Conservation (phyloP, 1,140 invertebrate species). For the Kradibia gibbosae region DNA sequence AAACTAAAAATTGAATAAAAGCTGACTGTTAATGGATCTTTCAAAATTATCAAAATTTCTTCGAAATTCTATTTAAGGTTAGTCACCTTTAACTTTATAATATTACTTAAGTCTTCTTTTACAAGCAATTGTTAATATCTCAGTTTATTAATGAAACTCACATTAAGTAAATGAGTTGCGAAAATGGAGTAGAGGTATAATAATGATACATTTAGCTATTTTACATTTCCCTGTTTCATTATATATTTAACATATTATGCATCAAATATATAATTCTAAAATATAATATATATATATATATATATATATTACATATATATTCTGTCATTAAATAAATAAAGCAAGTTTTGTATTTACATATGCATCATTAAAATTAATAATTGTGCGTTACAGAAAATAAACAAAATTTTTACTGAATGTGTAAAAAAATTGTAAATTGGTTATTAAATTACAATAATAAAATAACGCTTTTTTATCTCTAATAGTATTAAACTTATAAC, state of each 20-base stretch:
- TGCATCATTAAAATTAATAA: too few relatives aligned
- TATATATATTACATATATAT: too few relatives aligned
- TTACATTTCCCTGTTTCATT: neutral
- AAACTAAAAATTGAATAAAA: too few relatives aligned
- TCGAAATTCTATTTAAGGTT: neutral
- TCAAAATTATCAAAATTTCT: too few relatives aligned
- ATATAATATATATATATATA: too few relatives aligned
- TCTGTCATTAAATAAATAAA: neutral
- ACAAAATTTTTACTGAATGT: too few relatives aligned
- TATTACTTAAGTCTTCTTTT: neutral
- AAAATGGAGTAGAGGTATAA: neutral
- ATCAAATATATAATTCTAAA: neutral
- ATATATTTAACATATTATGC: neutral
- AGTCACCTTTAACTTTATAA: neutral
- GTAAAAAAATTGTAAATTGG: too few relatives aligned
- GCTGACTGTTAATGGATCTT: too few relatives aligned
- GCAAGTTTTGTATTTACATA: neutral
- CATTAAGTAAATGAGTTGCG: neutral
- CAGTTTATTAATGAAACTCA: neutral
- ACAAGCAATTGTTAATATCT: neutral
- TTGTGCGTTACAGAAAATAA: too few relatives aligned
- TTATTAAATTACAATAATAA: too few relatives aligned
- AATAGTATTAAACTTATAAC: too few relatives aligned
- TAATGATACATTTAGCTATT: neutral
- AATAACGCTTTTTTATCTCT: too few relatives aligned